Conservation (phyloP, 2,113 vertebrate genomes). For the Alces alces region DNA sequence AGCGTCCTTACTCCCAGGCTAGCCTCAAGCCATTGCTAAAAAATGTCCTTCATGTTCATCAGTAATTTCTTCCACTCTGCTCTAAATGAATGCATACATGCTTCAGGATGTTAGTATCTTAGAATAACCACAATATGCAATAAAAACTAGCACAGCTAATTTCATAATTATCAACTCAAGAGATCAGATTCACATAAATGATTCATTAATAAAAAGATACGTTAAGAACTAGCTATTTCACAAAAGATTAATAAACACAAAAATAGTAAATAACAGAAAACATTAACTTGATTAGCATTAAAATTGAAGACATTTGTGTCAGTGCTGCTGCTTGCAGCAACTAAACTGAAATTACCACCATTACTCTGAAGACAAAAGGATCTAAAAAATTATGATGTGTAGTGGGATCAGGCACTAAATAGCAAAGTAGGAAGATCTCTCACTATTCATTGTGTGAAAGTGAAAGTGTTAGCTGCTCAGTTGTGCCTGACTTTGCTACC, state of each 20-base stretch:
- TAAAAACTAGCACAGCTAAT: background rate
- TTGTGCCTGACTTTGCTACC: background rate
- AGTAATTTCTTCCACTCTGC: background rate
- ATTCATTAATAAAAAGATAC: background rate
- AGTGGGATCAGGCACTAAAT: background rate
- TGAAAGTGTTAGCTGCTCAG: background rate
- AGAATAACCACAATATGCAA: background rate
- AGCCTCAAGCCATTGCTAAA: background rate
- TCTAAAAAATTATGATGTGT: background rate
- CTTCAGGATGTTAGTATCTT: background rate
- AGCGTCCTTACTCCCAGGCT: background rate
- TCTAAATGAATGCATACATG: background rate
- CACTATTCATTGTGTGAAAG: background rate
- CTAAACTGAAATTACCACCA: background rate
- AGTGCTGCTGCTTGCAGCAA: background rate
- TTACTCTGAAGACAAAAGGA: conserved; percentile 11
- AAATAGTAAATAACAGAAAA: background rate
- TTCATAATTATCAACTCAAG: background rate
- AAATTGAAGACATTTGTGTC: background rate
- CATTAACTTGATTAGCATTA: background rate
- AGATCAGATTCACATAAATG: background rate
- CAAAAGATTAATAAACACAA: background rate
- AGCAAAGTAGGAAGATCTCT: background rate
- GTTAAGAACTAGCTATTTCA: background rate
- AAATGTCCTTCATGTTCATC: background rate